Conservation (phyloP, 1,140 invertebrate genomes). For the Metaphire vulgaris region DNA sequence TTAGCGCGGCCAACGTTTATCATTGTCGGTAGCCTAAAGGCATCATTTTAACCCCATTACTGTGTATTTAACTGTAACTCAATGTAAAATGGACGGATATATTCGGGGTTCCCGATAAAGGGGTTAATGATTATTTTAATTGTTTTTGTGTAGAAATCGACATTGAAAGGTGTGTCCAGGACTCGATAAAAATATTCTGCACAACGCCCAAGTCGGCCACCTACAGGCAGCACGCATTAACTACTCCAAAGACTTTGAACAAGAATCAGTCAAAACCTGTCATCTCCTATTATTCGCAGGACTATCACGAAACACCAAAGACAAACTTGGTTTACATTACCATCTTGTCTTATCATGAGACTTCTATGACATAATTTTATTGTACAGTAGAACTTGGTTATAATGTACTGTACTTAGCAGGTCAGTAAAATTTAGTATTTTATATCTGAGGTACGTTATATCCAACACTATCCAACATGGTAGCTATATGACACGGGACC, state of each 20-base stretch:
- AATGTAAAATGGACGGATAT: no score
- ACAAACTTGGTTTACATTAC: constrained; percentile 46
- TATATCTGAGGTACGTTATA: not conserved
- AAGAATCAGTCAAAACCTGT: constrained; percentile 35
- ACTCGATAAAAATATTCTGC: constrained; percentile 78
- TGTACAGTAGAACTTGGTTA: not conserved
- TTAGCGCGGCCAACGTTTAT: no score
- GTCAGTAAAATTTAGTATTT: constrained; percentile 1
- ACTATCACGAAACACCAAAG: constrained; percentile 43
- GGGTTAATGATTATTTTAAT: no score
- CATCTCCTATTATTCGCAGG: constrained; percentile 46
- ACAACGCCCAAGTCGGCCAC: constrained; percentile 81
- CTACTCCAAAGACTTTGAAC: constrained; percentile 30
- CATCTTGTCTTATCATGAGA: no score
- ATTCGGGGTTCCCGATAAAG: no score
- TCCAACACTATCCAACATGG: no score
- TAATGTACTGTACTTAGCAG: not conserved
- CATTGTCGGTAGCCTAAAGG: no score
- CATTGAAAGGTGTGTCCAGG: constrained; percentile 83
- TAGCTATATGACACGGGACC: no score
- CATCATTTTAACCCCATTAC: no score
- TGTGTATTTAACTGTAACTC: no score
- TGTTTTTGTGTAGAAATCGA: constrained; percentile 66
- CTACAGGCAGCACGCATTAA: constrained; percentile 67
- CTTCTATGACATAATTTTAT: no score